Conservation (phyloP, 2,113 vertebrate species). For the Corythaeola cristata region DNA sequence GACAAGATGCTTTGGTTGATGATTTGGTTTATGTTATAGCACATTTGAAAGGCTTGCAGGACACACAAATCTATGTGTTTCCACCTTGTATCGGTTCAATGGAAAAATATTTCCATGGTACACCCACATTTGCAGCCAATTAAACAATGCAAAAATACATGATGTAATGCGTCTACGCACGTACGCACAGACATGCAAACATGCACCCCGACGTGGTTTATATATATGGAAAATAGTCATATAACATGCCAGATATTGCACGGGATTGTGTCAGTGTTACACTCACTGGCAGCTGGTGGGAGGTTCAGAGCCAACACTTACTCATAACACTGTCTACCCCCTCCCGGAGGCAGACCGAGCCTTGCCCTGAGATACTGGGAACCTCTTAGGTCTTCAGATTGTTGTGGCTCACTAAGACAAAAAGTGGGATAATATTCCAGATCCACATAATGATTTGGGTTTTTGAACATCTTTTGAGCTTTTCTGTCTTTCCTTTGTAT, state of each 20-base stretch:
- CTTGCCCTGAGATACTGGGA: background rate
- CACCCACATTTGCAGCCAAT: background rate
- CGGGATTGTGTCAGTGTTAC: background rate
- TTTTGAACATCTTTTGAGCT: background rate
- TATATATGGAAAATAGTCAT: background rate
- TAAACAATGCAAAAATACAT: background rate
- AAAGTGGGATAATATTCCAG: background rate
- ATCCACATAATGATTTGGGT: background rate
- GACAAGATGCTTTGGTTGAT: background rate
- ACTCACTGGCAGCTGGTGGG: background rate
- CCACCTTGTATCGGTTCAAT: background rate
- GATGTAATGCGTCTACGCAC: background rate
- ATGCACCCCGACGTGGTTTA: background rate
- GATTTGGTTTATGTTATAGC: background rate
- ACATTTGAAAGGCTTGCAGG: background rate
- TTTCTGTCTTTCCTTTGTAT: conserved; percentile 31
- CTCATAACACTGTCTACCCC: background rate
- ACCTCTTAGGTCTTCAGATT: background rate
- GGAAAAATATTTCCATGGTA: background rate
- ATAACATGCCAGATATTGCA: background rate
- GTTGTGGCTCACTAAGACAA: background rate
- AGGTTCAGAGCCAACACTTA: background rate
- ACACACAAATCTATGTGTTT: background rate
- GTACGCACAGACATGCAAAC: background rate
- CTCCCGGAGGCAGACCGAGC: background rate